phyloP scores from a whole-genome alignment of 2,797 vertebrate species.

The Gymnothorax javanicus region DNA sequence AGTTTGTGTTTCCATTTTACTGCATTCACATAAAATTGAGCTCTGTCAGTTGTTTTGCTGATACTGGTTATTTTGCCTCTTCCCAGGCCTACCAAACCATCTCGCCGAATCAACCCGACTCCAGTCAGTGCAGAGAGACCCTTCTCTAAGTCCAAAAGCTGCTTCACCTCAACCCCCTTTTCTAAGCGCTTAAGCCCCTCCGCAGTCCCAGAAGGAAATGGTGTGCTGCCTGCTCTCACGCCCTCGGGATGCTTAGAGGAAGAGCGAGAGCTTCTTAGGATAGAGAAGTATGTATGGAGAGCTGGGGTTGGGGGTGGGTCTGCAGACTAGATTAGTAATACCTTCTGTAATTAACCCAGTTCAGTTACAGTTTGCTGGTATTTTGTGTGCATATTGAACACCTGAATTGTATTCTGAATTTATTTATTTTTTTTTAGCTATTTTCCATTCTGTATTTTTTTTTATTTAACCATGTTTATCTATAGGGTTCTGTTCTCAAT shows the following conservation, averaged over 20 bases:
- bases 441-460: too few species aligned
- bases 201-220: conserved; percentile 56
- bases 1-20: background rate
- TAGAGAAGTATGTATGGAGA: conserved; percentile 79
- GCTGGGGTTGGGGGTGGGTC: background rate
- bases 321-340: background rate
- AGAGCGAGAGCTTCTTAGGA: conserved; percentile 91
- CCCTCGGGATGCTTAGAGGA: conserved; percentile 83
- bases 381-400: too few species aligned
- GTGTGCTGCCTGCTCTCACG: conserved; percentile 52
- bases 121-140: conserved; percentile 89
- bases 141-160: conserved; percentile 91
- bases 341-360: background rate
- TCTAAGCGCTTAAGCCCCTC: conserved; percentile 67
- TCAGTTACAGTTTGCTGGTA: too few species aligned
- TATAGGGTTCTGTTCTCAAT: too few species aligned
- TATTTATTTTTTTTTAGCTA: too few species aligned
- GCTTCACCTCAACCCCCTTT: conserved; percentile 94
- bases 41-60: background rate
- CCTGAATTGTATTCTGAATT: too few species aligned
- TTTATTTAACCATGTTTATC: too few species aligned
- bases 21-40: background rate
- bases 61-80: background rate
- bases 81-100: conserved; percentile 85
- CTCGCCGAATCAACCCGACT: conserved; percentile 94